Percentiles rank a stretch among this genome's conserved stretches.
Evolutionary conservation across 2,113 vertebrate species (phyloP).

Genomic region (Lepus americanus): DNA sequence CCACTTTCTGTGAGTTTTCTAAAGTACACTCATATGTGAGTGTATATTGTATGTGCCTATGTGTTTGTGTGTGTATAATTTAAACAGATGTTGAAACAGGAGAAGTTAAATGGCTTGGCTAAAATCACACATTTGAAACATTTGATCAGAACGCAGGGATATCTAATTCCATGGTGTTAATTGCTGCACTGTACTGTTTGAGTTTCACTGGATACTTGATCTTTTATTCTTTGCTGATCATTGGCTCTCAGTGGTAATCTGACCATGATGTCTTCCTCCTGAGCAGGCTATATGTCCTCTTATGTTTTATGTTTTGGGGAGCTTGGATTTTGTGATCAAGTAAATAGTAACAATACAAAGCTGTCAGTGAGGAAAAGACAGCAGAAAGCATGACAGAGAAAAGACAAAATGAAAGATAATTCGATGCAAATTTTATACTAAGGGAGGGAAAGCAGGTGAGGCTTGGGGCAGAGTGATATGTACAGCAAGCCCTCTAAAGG

Average conservation of each 20-base stretch:
- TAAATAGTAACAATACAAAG: conserved; percentile 26
- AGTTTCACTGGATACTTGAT: conserved; percentile 6
- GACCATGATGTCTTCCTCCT: background rate
- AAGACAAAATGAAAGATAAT: background rate
- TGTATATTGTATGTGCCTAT: background rate
- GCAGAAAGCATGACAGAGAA: background rate
- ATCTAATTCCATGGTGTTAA: conserved; percentile 7
- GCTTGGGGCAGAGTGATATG: background rate
- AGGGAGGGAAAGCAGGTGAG: background rate
- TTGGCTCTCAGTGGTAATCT: conserved; percentile 39
- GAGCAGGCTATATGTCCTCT: background rate
- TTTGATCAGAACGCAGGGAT: conserved; percentile 26
- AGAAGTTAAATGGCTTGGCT: background rate
- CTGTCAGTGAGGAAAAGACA: background rate
- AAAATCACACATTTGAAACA: background rate
- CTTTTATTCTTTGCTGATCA: conserved; percentile 33
- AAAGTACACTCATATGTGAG: background rate
- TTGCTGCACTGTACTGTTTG: background rate
- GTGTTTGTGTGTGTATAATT: background rate
- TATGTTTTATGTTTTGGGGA: conserved; percentile 3
- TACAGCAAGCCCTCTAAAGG: too few relatives aligned
- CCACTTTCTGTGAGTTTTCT: too few relatives aligned
- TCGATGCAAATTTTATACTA: background rate
- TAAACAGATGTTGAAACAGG: background rate
- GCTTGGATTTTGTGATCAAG: background rate